These are phyloP conservation scores for Cerastoderma edule DNA, from an alignment of 2,888 invertebrate species.

Conservation along the genomic window DNA sequence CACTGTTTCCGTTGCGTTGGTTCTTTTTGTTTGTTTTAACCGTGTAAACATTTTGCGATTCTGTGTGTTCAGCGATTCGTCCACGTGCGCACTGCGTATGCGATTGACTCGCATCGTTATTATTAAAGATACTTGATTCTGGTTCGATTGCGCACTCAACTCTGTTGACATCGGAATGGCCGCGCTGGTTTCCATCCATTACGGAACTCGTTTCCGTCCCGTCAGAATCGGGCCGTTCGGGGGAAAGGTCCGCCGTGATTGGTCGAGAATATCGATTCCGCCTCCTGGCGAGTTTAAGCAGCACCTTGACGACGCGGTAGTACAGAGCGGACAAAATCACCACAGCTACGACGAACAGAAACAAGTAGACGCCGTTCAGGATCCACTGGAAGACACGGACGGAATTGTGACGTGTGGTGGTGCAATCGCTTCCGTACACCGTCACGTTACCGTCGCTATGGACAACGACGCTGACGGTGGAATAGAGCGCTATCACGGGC, in stretches of 20 bases:
- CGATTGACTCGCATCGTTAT: no score
- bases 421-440: constrained; percentile 68
- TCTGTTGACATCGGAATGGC: no score
- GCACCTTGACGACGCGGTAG: constrained; percentile 56
- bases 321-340: constrained; percentile 63
- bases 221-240: not conserved
- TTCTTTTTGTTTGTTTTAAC: no score
- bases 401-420: constrained; percentile 53
- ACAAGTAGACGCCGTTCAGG: constrained; percentile 64
- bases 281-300: constrained; percentile 35
- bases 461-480: constrained; percentile 60
- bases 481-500: constrained; percentile 66
- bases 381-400: constrained; percentile 59
- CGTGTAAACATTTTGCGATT: no score
- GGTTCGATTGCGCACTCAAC: no score
- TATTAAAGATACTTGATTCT: no score
- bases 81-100: no score
- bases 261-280: constrained; percentile 14
- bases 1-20: no score
- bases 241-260: not conserved
- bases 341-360: constrained; percentile 61
- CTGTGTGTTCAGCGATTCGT: no score
- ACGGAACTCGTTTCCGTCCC: not conserved
- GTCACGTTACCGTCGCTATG: constrained; percentile 27
- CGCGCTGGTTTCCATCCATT: no score